Base-by-base conservation (phyloP, 2,888 invertebrate genomes). In the Colletes collaris region DNA sequence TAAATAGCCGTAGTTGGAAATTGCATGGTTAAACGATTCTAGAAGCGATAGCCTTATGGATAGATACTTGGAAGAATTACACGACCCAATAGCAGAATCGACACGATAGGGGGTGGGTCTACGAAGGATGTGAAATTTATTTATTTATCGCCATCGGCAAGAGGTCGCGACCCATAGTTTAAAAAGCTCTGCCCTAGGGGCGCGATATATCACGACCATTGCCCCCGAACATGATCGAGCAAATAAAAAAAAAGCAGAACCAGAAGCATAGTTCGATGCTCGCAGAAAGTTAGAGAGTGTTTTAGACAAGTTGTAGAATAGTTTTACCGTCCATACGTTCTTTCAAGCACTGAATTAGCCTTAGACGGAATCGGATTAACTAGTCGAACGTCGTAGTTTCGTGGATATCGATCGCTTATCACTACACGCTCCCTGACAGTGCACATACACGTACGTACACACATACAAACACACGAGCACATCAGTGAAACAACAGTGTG, bases 381-480 rank as follows among this genome's bases (percentile, higher is more conserved):
- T 27, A 58, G 62, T 35, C 37, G 13, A 6, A 37, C 62, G 73
- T 16, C 50, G 86, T 83, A 84, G 84, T 76, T 78, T 60, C 72
- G 60, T 79, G 71, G 70, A 65, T 73, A 77, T 78, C 80, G 80
- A 82, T 85, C 73, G 75, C 60, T 60, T 56, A 53, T 66, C 70
- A 59, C 55, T 70, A 72, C 65, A 75, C 19, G 55, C 52, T 55
- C 55, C n/a, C 37, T 3, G 19, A 50, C 50, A 11, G 16, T 55
- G 27, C 40, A 40, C 6, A 49, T 53, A 37, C 56, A 27, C 55
- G 13, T 46, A 46, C 68, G 11, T n/a, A 27, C 16, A 62, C 13
- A 8, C 10, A 46, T 46, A 46, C 44, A 8, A 8, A 10, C 10
- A 46, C 44, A 8, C 44, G 2, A 8, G 2, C 8, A 10, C 44